Base-by-base conservation (phyloP, 2,113 vertebrate species). In the Anoura caudifer region DNA sequence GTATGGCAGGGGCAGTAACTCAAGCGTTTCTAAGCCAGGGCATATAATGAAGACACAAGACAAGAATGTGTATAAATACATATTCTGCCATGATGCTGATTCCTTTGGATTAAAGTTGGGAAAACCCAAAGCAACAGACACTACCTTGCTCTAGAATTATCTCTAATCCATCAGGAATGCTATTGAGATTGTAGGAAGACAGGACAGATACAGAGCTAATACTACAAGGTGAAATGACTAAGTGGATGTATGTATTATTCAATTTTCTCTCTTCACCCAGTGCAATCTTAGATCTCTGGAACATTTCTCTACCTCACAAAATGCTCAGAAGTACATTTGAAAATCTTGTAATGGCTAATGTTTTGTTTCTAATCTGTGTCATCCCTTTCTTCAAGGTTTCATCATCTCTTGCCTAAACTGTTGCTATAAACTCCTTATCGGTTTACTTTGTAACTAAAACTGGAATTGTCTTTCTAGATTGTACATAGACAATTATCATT, bases 11-110 rank as follows among this genome's bases (percentile, higher is more conserved):
- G 45, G 87, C 59, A 63, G 16, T 96, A 89, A 97, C 83, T 87
- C 95, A 65, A 17, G 52, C 31, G 1, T 86, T 91, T 95, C 90
- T 75, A 84, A 67, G 79, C 43, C 82, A 90, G 70, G 22, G 20
- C 36, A 33, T 76, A 63, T 63, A 75, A 85, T 95, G 81, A 95
- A 87, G 88, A 91, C 75, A 91, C 5, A 86, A 83, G 83, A 73
- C 22, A 95, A 91, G 77, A 94, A 92, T 94, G 86, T 65, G 14
- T 65, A n/a, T 80, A 83, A 94, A 88, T 63, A 91, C 73, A 79
- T 38, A 31, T 31, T 70, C 63, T 65, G 52, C 52, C 80, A 45
- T 56, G 63, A 82, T 92, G 81, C 70, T 87, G 52, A 75, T 85
- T 92, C 41, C 31, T 91, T 92, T 91, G 77, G 45, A 69, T 96